A percentile compares a stretch with the other conserved stretches of the same genome.
phyloP scores from a whole-genome alignment of 2,113 vertebrate species.

The Cephalopholis sonnerati region DNA sequence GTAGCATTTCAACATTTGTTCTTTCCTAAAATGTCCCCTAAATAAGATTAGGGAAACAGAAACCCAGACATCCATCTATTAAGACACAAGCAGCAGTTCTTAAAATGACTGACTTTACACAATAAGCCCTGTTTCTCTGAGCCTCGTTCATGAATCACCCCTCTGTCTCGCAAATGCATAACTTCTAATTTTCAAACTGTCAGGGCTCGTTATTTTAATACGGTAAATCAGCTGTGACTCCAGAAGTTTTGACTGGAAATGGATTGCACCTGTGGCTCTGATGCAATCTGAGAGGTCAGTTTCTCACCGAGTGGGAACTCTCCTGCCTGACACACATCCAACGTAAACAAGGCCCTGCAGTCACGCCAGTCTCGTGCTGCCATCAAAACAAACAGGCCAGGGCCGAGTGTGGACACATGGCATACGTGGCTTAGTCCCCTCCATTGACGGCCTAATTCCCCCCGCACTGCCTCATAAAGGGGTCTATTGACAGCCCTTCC shows the following conservation, averaged over 20 bases:
- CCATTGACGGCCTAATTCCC: conserved; percentile 85
- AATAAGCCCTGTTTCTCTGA: not conserved
- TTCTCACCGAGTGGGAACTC: conserved; percentile 60
- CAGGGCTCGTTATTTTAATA: not conserved
- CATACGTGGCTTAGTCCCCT: conserved; percentile 78
- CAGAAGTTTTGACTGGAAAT: conserved; percentile 21
- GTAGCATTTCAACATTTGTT: not conserved
- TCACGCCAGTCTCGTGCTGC: conserved; percentile 74
- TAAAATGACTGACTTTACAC: not conserved
- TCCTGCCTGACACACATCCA: conserved; percentile 68
- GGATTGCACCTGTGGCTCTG: conserved; percentile 62
- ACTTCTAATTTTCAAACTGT: not conserved
- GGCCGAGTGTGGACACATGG: conserved; percentile 56
- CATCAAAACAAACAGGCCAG: conserved; percentile 82
- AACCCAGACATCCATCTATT: not conserved
- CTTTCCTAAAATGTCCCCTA: not conserved
- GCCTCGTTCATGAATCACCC: not conserved
- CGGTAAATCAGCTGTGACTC: conserved; percentile 2
- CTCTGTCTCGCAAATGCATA: not conserved
- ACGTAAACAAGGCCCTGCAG: conserved; percentile 78
- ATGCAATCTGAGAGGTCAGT: conserved; percentile 72
- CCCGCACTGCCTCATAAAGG: conserved; percentile 76
- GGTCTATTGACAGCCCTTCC: conserved; percentile 81
- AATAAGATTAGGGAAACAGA: not conserved
- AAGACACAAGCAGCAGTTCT: not conserved